A percentile compares a stretch with the other conserved stretches of the same genome.
These are phyloP conservation scores for Synchiropus splendidus DNA, from an alignment of 2,113 vertebrate genomes.

Conservation along the genomic window DNA sequence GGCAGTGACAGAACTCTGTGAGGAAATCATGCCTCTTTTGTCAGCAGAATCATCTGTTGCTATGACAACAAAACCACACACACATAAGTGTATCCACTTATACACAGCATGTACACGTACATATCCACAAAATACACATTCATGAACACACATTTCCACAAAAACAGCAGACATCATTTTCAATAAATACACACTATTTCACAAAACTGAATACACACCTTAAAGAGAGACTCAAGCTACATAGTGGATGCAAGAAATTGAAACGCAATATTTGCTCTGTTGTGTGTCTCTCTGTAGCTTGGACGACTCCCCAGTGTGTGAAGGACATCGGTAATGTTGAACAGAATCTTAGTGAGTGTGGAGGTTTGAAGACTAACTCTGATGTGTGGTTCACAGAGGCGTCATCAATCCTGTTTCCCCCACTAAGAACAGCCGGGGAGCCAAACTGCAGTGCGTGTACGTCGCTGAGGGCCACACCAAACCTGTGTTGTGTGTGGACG, in stretches of 20 bases:
- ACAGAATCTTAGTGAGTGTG: not conserved
- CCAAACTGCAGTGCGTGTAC: conserved; percentile 77
- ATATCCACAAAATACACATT: no score
- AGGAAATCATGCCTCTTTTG: conserved; percentile 1
- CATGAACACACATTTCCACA: no score
- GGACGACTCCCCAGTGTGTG: conserved; percentile 31
- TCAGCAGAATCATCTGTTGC: no score
- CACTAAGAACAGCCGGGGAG: conserved; percentile 58
- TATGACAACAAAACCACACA: no score
- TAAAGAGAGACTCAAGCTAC: no score
- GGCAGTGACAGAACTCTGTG: conserved; percentile 28
- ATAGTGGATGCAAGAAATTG: no score
- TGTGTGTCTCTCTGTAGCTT: conserved; percentile 25
- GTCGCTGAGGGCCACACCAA: conserved; percentile 92
- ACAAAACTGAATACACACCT: no score
- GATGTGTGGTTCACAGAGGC: conserved; percentile 64
- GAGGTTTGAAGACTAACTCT: not conserved
- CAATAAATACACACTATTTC: no score
- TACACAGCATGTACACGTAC: no score
- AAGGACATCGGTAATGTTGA: conserved; percentile 41
- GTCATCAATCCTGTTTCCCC: conserved; percentile 81
- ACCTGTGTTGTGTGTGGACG: conserved; percentile 87
- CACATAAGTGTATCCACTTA: no score
- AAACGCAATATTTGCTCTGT: no score
- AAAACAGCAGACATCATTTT: no score